Evolutionary conservation across 2,113 vertebrate genomes (phyloP), one percentile per base, ranked within the genome.

Genomic region (Chamaetylas fuelleborni): DNA sequence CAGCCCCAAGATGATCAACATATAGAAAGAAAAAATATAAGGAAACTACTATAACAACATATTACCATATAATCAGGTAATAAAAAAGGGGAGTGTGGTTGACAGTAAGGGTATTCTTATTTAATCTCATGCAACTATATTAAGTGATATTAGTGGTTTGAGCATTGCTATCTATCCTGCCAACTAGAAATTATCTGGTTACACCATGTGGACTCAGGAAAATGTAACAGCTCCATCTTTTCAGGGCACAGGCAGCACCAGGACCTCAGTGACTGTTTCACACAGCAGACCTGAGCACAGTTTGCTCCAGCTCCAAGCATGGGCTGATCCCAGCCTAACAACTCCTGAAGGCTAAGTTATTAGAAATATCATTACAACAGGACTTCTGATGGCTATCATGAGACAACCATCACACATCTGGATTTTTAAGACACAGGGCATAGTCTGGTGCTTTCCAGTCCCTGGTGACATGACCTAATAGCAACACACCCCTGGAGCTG

Each of bases 351-450:
- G 61, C 42, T 34, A 26, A 71, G 65, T 61, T 56, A 81, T 78
- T 43, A 67, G 11, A 25, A 89, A 28, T 13, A 8, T 18, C 34
- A 11, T 54, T 83, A 25, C 81, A 89, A 71, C 47, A 76, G 70
- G 56, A 77, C 33, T 31, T 65, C 53, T 40, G 51, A 48, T 38
- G 51, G 71, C 40, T 69, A n/a, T 76, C 61, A 36, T 73, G 74
- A 93, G 71, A 83, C 40, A 72, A 86, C 67, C 33, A 66, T 56
- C 67, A 28, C 74, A 84, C 90, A 94, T 94, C 92, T 91, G 72
- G 28, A 53, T 88, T 94, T 94, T 24, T 23, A 70, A 90, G 74
- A 67, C 47, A 43, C 29, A 5, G 78, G 85, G 88, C 82, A 96
- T 1, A 76, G 72, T 60, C 56, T 88, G 82, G 76, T 78, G 81